Conservation (phyloP, 92 coral and sea anemone species). For the Zoanthus sociatus region DNA sequence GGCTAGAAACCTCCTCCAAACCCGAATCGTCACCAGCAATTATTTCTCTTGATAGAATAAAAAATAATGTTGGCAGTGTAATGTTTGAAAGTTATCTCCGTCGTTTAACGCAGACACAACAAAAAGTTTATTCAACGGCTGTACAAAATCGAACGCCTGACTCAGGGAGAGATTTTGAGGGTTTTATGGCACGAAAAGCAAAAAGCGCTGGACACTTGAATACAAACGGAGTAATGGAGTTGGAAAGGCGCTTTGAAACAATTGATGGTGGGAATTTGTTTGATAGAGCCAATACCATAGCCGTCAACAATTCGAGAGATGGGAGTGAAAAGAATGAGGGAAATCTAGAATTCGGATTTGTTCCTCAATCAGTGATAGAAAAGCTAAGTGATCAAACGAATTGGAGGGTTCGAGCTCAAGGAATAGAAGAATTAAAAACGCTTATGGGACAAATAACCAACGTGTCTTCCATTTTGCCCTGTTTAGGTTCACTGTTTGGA, state of each 20-base stretch:
- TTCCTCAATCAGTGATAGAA: conserved; percentile 75
- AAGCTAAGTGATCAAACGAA: conserved; percentile 92
- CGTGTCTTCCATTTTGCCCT: conserved; percentile 73
- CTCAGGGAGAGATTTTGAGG: conserved; percentile 70
- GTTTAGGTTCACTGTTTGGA: conserved; percentile 85
- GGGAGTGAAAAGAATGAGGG: conserved; percentile 50
- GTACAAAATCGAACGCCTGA: conserved; percentile 74
- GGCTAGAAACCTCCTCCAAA: conserved; percentile 85
- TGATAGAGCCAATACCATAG: conserved; percentile 92
- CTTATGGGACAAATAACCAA: conserved; percentile 84
- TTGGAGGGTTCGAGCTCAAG: conserved; percentile 93
- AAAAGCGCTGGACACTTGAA: conserved; percentile 91
- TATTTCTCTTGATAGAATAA: conserved; percentile 92
- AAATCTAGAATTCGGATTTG: conserved; percentile 81
- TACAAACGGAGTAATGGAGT: conserved; percentile 78
- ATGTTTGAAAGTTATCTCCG: conserved; percentile 84
- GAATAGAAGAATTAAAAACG: conserved; percentile 91
- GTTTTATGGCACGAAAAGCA: conserved; percentile 81
- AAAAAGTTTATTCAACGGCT: conserved; percentile 74
- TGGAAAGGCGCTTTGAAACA: conserved; percentile 44
- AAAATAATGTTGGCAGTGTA: conserved; percentile 89
- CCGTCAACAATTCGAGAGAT: conserved; percentile 68
- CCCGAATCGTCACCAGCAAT: conserved; percentile 87
- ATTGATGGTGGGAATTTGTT: conserved; percentile 69
- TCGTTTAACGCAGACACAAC: conserved; percentile 79